These are phyloP conservation scores for Hormiphora californensis DNA, from an alignment of 37 sponge, comb jelly and placozoan species.

Conservation along the genomic window DNA sequence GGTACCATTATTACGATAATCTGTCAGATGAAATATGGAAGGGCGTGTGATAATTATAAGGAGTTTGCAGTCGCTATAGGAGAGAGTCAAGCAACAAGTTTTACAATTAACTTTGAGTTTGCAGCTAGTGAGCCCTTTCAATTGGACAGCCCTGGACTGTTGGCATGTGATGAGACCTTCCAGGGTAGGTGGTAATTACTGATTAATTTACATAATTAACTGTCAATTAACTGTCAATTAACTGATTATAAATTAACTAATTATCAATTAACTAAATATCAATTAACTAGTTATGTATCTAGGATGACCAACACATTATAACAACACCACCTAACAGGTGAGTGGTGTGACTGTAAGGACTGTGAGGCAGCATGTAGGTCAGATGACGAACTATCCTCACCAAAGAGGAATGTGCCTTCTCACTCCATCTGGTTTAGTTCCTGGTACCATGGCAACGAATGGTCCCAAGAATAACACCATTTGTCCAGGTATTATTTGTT, in stretches of 20 bases:
- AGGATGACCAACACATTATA: neutral
- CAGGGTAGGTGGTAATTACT: neutral
- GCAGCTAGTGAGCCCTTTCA: neutral
- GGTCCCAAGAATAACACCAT: neutral
- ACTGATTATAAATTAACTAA: neutral
- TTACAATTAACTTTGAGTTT: neutral
- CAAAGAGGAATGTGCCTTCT: neutral
- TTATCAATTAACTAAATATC: neutral
- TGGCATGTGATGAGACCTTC: neutral
- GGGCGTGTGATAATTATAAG: neutral
- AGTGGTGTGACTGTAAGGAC: neutral
- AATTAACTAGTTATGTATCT: neutral
- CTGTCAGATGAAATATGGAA: neutral
- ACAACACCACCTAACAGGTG: neutral
- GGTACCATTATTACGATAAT: neutral
- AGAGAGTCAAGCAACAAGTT: neutral
- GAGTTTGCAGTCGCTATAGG: neutral
- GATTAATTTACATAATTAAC: neutral
- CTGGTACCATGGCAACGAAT: neutral
- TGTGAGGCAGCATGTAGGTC: neutral
- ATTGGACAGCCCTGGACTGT: neutral
- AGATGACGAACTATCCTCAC: neutral
- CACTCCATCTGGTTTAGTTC: neutral
- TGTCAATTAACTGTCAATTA: neutral
- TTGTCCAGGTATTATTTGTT: neutral